Percentiles rank a stretch among this genome's conserved stretches.
Evolutionary conservation across 1,140 invertebrate species (phyloP).

Genomic region (Ephestia elutella): DNA sequence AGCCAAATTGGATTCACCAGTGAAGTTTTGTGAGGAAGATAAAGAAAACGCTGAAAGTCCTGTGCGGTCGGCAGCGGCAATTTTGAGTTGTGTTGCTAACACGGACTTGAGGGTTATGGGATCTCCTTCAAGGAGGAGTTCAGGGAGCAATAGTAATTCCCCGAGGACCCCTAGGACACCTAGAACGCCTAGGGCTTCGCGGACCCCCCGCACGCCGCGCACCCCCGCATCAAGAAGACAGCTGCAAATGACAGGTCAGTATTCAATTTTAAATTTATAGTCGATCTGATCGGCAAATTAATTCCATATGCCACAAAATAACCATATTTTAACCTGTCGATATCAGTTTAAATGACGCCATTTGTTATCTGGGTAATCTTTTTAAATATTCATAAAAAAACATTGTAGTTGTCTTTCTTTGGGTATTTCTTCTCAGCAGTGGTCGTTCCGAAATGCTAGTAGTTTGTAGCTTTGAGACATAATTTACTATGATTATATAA

Average conservation of each 20-base stretch:
- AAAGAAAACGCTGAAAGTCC: constrained; percentile 53
- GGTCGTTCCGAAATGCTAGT: too few relatives aligned
- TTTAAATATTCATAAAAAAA: neutral
- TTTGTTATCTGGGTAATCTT: neutral
- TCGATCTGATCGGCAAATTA: constrained; percentile 6
- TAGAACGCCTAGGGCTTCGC: constrained; percentile 47
- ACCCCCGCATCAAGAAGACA: constrained; percentile 65
- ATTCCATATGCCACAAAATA: neutral
- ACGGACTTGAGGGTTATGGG: constrained; percentile 57
- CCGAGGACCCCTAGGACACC: constrained; percentile 54
- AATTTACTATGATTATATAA: too few relatives aligned
- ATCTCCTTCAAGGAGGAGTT: constrained; percentile 48
- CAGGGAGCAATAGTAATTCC: constrained; percentile 34
- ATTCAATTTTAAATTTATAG: constrained; percentile 9
- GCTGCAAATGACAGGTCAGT: constrained; percentile 68
- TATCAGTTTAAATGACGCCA: neutral
- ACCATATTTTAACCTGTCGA: neutral
- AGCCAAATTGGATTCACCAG: constrained; percentile 58
- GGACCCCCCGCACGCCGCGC: constrained; percentile 54
- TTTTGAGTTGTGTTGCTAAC: constrained; percentile 56
- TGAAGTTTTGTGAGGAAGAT: constrained; percentile 61
- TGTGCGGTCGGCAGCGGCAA: constrained; percentile 44
- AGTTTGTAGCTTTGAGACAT: too few relatives aligned
- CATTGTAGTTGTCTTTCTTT: neutral
- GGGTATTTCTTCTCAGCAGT: too few relatives aligned